Evolutionary conservation across 2,888 invertebrate species (phyloP), one percentile per base, ranked within the genome.

Genomic region (Drosophila birchii): DNA sequence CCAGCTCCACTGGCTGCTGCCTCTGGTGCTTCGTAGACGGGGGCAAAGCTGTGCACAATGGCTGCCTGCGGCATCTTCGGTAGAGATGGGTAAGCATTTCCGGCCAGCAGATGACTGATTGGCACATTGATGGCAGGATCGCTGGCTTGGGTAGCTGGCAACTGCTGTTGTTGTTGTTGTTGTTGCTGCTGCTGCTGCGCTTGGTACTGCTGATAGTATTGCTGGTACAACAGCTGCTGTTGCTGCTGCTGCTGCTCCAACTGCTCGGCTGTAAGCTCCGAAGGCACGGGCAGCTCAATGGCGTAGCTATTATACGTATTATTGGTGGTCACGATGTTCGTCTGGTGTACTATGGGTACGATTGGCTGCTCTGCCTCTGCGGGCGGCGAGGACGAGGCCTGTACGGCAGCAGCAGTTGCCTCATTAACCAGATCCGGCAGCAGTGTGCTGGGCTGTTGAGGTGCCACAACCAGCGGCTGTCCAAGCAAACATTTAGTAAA

Each of bases 31-130:
- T 81, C 88, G 75, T 83, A 90, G 5, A 91, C 84, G 2, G 93
- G 91, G 9, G 90, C 78, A 79, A 91, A 93, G 71, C 93, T 93
- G 66, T 92, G 91, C 16, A 91, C 91, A 81, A 92, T 92, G 38
- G 91, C 85, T 36, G 89, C 59, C 58, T 90, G 81, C 5, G 92
- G 92, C 64, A 88, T 81, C 43, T 89, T 90, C 11, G 81, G 79
- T 32, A 91, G 75, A 58, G 92, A 91, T 20, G 92, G 92, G 79
- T 92, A 92, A 45, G 91, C 89, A 81, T 90, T 91, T 20, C 87
- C 89, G 16, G 85, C 80, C 69, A 91, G 51, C 43, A 89, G 69
- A 79, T 92, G 92, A 70, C 91, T 91, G 7, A 91, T 88, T 76
- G 92, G 92, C 73, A 92, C 89, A 83, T 86, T 86, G 78, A 70